phyloP scores from a whole-genome alignment of 2,888 invertebrate genomes.

The Dicyrtomina minuta region DNA sequence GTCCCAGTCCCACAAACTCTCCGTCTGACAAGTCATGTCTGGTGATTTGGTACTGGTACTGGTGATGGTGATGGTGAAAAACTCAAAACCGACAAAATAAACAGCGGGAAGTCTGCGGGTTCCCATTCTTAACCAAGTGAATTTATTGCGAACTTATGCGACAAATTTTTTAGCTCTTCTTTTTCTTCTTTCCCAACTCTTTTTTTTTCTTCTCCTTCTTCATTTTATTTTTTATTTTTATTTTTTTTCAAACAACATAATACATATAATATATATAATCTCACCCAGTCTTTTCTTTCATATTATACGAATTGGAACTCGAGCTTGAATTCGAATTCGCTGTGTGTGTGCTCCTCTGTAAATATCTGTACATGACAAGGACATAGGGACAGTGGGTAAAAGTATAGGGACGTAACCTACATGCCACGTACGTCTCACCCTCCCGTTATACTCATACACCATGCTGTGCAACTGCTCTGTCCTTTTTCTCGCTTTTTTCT shows the following conservation, averaged over 20 bases:
- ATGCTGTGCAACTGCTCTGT: constrained; percentile 5
- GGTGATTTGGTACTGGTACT: no score
- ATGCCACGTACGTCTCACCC: not conserved
- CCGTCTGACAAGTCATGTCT: constrained; percentile 29
- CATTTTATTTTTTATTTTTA: no score
- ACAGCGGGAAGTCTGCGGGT: constrained; percentile 50
- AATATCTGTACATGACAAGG: no score
- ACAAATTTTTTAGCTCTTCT: constrained; percentile 36
- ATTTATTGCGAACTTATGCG: constrained; percentile 53
- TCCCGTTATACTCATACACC: not conserved
- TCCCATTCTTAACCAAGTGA: constrained; percentile 38
- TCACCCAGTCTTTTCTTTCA: not conserved
- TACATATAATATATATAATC: constrained; percentile 1
- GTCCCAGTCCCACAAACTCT: not conserved
- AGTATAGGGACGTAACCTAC: no score
- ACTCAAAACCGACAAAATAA: constrained; percentile 48
- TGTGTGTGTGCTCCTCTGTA: not conserved
- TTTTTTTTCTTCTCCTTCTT: constrained; percentile 19
- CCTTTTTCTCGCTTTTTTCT: constrained; percentile 10
- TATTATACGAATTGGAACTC: no score
- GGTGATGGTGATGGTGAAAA: no score
- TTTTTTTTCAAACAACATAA: constrained; percentile 2
- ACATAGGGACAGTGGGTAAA: not conserved
- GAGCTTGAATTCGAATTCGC: not conserved
- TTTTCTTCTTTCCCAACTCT: constrained; percentile 2